Conservation (phyloP, 1,140 invertebrate genomes). For the Gyrodactylus salaris region DNA sequence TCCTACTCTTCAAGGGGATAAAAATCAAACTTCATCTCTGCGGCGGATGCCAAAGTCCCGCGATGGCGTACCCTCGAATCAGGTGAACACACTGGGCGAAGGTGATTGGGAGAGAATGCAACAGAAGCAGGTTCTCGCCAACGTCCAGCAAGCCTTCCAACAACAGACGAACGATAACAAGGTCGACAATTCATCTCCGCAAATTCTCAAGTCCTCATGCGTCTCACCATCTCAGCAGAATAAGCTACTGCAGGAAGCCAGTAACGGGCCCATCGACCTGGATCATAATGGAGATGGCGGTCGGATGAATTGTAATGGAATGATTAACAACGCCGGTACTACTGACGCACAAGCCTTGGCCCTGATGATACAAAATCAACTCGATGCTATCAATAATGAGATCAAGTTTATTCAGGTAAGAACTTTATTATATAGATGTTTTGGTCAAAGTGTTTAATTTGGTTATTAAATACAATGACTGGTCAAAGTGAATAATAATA, state of each 20-base stretch:
- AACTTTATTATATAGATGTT: constrained; percentile 9
- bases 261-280: not conserved
- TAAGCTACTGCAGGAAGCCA: not conserved
- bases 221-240: too few relatives aligned
- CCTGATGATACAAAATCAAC: constrained; percentile 84
- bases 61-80: too few relatives aligned
- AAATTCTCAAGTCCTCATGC: too few relatives aligned
- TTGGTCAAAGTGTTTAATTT: too few relatives aligned
- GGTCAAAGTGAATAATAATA: too few relatives aligned
- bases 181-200: constrained; percentile 10
- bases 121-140: constrained; percentile 58
- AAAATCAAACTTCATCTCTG: too few relatives aligned
- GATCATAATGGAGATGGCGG: not conserved
- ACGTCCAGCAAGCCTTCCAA: constrained; percentile 58
- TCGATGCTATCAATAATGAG: constrained; percentile 97
- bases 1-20: too few relatives aligned
- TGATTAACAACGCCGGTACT: constrained; percentile 23
- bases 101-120: constrained; percentile 71
- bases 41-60: too few relatives aligned
- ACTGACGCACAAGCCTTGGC: constrained; percentile 84
- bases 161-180: constrained; percentile 44
- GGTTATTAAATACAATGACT: too few relatives aligned
- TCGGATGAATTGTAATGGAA: not conserved
- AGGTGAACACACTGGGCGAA: too few relatives aligned
- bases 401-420: constrained; percentile 28